A percentile compares a stretch with the other conserved stretches of the same genome.
These are phyloP conservation scores for Indicator maculatus DNA, from an alignment of 2,113 vertebrate genomes.

Conservation along the genomic window DNA sequence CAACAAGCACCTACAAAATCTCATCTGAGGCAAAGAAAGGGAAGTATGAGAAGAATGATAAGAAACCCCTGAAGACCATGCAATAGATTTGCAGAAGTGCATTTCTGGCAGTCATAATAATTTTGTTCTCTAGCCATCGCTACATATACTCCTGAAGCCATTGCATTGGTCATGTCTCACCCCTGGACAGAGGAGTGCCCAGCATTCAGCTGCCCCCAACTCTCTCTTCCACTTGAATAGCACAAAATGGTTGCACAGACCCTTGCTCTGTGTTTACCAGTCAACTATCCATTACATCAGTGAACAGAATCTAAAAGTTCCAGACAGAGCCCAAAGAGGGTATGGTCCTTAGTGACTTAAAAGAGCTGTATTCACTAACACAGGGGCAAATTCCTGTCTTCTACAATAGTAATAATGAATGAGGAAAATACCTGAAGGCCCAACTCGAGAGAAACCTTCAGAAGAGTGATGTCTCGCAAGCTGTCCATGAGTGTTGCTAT, in stretches of 20 bases:
- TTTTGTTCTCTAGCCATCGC: background rate
- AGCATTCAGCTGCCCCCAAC: background rate
- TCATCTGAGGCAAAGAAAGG: background rate
- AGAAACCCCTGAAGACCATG: background rate
- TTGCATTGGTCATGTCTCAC: background rate
- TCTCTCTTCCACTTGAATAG: background rate
- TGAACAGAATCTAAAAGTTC: background rate
- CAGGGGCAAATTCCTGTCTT: background rate
- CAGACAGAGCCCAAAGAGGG: background rate
- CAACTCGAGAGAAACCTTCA: slow-evolving; percentile 85
- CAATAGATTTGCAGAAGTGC: background rate
- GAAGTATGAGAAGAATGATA: background rate
- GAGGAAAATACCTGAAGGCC: slow-evolving; percentile 80
- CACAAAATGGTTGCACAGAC: background rate
- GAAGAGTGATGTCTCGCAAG: slow-evolving; percentile 83
- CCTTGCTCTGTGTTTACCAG: background rate
- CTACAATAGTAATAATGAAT: background rate
- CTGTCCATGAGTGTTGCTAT: slow-evolving; percentile 86
- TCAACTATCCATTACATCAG: background rate
- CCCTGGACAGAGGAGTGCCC: background rate
- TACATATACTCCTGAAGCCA: background rate
- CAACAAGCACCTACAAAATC: background rate
- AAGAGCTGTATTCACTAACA: background rate
- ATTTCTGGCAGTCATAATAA: background rate
- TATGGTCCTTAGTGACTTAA: background rate